Base-by-base conservation (phyloP, 2,888 invertebrate species). In the Drosophila robusta region DNA sequence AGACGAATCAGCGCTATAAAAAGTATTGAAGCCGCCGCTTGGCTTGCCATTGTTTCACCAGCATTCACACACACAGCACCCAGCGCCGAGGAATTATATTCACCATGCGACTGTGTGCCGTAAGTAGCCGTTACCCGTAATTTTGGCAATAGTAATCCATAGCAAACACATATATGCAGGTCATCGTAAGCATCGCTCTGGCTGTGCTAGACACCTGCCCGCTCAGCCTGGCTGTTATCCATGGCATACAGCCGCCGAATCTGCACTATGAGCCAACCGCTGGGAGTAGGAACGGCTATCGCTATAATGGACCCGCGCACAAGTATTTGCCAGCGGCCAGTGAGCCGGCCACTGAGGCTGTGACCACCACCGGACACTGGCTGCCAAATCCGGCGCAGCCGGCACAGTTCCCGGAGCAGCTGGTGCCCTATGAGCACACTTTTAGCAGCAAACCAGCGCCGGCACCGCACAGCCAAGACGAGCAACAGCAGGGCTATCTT, bases 281-380 rank as follows among this genome's bases (percentile, higher is more conserved):
- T 9, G 60, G 29, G 18, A 74, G 64, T 47, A 18, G 46, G 5
- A 56, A 81, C 47, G 83, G 87, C 29, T 84, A 84, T 50, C 81
- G 83, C 1, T 84, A 84, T 9, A 87, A 87, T 47, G 83, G 85
- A n/a, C 83, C 83, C 0, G 84, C 83, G 0, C 83, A 84, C 47
- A 84, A 84, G 24, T 84, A 84, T 39, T 36, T 84, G 54, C 83
- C 87, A 0, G 70, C 70, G 1, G 64, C 70, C 32, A 75, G 54
- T 36, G 46, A 65, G 2, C 55, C 58, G 0, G 45, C 50, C 36
- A 73, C 58, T 0, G 67, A 73, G 26, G 65, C 62, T 6, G 42
- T 75, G 6, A 57, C 49, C 29, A 76, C 64, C 45, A 78, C 65
- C 9, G 80, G 71, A 12, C 78, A 71, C 50, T 79, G 79, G 79